Percentiles rank a stretch among this genome's conserved stretches.
Conservation (phyloP, 2,113 vertebrate genomes). For the Scomber japonicus region DNA sequence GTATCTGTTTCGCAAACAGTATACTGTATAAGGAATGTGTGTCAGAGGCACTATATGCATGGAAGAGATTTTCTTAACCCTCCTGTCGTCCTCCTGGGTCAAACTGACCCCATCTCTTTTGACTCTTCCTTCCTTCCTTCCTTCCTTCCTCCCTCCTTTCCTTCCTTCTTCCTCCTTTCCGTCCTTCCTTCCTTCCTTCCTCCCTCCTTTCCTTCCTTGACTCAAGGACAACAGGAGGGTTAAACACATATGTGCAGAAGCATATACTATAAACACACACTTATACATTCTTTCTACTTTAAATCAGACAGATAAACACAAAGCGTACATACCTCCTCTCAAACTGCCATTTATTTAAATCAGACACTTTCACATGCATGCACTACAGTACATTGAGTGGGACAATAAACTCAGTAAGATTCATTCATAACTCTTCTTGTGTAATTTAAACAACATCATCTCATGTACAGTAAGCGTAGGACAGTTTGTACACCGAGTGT, state of each 20-base stretch:
- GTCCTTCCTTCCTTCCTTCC: too few relatives aligned
- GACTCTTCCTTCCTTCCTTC: too few relatives aligned
- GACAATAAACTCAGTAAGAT: conserved; percentile 16
- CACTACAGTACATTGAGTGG: not conserved
- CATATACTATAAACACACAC: conserved; percentile 4
- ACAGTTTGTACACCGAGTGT: conserved; percentile 28
- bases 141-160: too few relatives aligned
- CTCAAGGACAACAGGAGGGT: too few relatives aligned
- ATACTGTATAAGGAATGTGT: conserved; percentile 12
- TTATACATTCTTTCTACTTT: not conserved
- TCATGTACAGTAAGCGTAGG: conserved; percentile 33
- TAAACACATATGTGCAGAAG: not conserved
- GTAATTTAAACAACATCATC: conserved; percentile 21
- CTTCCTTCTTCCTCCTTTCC: too few relatives aligned
- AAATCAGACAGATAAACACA: conserved; percentile 31
- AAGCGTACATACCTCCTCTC: not conserved
- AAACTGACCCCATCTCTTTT: too few relatives aligned
- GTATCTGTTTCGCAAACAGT: not conserved
- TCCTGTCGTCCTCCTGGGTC: too few relatives aligned
- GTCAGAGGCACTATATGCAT: not conserved
- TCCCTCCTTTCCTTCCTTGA: too few relatives aligned
- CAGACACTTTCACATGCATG: conserved; percentile 20
- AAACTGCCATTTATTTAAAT: conserved; percentile 36
- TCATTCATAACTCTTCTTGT: conserved; percentile 3
- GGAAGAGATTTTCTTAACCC: too few relatives aligned